Base-by-base conservation (phyloP, 2,113 vertebrate species). In the Pelodiscus sinensis region DNA sequence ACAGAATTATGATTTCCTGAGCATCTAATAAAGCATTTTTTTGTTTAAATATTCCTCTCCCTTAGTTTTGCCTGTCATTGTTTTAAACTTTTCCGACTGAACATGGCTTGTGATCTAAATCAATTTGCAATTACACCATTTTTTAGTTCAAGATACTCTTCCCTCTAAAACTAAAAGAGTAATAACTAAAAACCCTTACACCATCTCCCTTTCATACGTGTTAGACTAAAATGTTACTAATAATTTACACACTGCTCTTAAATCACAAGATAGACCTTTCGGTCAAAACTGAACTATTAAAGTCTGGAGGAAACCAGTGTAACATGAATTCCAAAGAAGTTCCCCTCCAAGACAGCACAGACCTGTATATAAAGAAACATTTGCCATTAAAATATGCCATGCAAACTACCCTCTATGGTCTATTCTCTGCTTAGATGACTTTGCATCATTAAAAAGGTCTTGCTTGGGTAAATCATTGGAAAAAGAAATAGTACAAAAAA, bases 371-470 rank as follows among this genome's bases (percentile, higher is more conserved):
- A 83, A 85, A 90, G 9, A 79, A 88, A 86, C 60, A 19, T 16
- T 90, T 44, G 35, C 6, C 3, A 60, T 55, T 1, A 0, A 88
- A 71, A 52, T 6, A 57, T 52, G 0, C 2, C 21, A 1, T 29
- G 57, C 54, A 82, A 71, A 82, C 83, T 85, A 62, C 84, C 51
- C 24, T 85, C 38, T 71, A n/a, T 16, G 62, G 31, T 65, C 7
- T 65, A 65, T 54, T 55, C 85, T 89, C 25, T 68, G 54, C 60
- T 44, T 65, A 65, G 62, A 5, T 65, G 29, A 65, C 25, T 79
- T 56, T 50, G 4, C 79, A 8, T 18, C 75, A 13, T 0, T 0
- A 81, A 75, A 0, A 0, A 50, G 56, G 52, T 38, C 8, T 68
- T 89, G 88, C 82, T 35, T 3, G 88, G 84, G 50, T 19, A 56